phyloP scores from a whole-genome alignment of 2,888 invertebrate genomes.

The Diarsia rubi region DNA sequence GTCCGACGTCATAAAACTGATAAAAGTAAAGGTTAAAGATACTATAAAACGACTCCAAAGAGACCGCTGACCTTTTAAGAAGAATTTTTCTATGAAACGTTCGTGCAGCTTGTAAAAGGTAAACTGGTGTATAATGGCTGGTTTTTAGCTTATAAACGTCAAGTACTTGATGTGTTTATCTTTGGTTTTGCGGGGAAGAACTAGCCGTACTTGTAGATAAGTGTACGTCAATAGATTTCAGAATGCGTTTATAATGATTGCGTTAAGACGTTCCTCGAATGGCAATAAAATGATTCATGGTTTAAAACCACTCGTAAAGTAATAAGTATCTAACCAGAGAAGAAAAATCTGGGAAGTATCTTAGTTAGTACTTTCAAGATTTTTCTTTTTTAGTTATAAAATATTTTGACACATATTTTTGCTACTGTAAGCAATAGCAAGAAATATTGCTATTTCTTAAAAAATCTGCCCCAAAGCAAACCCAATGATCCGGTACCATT shows the following conservation, averaged over 20 bases:
- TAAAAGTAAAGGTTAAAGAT: constrained; percentile 66
- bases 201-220: constrained; percentile 26
- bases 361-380: too few species aligned
- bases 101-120: constrained; percentile 26
- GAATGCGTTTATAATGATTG: neutral
- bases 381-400: too few species aligned
- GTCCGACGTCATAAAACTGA: constrained; percentile 64
- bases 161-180: constrained; percentile 48
- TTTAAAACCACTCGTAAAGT: neutral
- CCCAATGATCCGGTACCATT: neutral
- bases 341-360: too few species aligned
- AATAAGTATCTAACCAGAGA: neutral
- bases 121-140: neutral
- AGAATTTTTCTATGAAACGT: constrained; percentile 46
- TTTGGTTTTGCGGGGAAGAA: constrained; percentile 25
- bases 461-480: neutral
- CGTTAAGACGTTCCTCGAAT: constrained; percentile 1
- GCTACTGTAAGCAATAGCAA: too few species aligned
- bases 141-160: constrained; percentile 17
- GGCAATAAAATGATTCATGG: constrained; percentile 3
- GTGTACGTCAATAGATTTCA: constrained; percentile 17
- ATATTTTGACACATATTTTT: too few species aligned
- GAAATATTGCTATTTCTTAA: neutral
- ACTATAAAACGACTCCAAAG: constrained; percentile 64
- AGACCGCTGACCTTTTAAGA: constrained; percentile 62